Base-by-base conservation (phyloP, 2,888 invertebrate species). In the Mactromeris polynyma region DNA sequence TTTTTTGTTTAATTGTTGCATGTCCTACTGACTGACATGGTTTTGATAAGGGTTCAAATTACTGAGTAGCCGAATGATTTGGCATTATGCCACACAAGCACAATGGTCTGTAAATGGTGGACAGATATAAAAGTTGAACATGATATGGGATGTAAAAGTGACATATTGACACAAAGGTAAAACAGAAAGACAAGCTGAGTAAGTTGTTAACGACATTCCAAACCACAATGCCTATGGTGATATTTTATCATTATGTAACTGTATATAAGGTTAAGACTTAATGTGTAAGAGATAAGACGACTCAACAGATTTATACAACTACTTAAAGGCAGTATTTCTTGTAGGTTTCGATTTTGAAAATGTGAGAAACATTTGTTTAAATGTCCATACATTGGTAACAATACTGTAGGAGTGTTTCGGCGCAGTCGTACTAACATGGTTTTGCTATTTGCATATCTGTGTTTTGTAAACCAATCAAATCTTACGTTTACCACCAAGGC, bases 141-240 rank as follows among this genome's bases (percentile, higher is more conserved):
- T 64, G 58, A 64, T 64, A 64, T 26, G 0, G 26, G 58, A 64
- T 4, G n/a, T 64, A 64, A 64, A 26, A 64, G n/a, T 64, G 58
- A 64, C 58, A 58, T 2, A 1, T 7, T 58, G 58, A 58, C 58
- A 26, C 58, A 64, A 26, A 26, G 26, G 58, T 26, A 7, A n/a
- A 64, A 26, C 2, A 64, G 58, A n/a, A 64, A n/a, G 58, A 64
- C 58, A 64, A 64, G 58, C 58, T 64, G 26, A 26, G 58, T 26
- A 64, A 64, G n/a, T 64, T 26, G 58, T 64, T 64, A 64, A 64
- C 26, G n/a, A 26, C 58, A 64, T 64, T 64, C 58, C n/a, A 64
- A 9, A 64, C 58, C 58, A 64, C n/a, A n/a, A 64, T 64, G 26
- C 26, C 58, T 64, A 26, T 64, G 26, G 9, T 64, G 26, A 26